These are phyloP conservation scores for Pipra filicauda DNA, from an alignment of 2,113 vertebrate species.

Conservation along the genomic window DNA sequence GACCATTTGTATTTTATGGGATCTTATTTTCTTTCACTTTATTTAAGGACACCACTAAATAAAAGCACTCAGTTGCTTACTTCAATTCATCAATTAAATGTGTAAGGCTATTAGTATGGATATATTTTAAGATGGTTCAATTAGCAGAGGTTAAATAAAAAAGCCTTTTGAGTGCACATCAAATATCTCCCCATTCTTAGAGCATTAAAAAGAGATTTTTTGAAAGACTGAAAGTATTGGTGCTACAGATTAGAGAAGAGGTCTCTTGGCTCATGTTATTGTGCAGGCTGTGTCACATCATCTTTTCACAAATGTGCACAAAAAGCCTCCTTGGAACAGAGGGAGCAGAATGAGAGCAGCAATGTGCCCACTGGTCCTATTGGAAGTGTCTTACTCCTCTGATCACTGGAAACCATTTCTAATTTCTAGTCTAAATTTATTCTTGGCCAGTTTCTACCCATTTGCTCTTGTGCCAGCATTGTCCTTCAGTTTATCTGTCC, in stretches of 20 bases:
- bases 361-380: background rate
- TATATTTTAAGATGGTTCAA: conserved; percentile 3
- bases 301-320: background rate
- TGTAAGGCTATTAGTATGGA: background rate
- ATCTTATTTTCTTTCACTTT: conserved; percentile 9
- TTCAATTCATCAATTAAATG: conserved; percentile 26
- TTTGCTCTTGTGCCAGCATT: conserved; percentile 51
- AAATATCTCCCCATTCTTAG: background rate
- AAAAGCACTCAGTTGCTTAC: background rate
- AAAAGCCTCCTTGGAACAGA: background rate
- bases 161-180: background rate
- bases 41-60: background rate
- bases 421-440: conserved; percentile 37
- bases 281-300: background rate
- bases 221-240: background rate
- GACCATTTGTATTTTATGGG: conserved; percentile 21
- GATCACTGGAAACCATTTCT: background rate
- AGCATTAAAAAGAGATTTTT: background rate
- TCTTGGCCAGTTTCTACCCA: background rate
- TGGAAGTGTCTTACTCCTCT: background rate
- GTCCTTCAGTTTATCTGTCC: conserved; percentile 57
- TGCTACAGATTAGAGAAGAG: background rate
- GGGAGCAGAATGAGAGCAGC: background rate
- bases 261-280: background rate
- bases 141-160: conserved; percentile 25